Conservation (phyloP, 2,797 vertebrate species). For the Gymnocypris eckloni region DNA sequence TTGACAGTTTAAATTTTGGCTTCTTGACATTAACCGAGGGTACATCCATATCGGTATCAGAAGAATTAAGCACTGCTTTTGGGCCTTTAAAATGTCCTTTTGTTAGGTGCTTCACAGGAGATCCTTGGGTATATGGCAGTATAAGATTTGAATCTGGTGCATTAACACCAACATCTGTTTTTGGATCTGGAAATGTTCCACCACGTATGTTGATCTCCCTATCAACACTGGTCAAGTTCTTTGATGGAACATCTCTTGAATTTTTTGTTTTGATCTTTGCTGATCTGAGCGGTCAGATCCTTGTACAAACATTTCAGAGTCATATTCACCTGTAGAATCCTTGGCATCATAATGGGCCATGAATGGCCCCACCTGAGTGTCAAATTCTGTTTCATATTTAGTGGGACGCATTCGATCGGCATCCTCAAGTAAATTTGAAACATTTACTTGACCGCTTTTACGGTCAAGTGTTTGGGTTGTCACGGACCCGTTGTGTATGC, state of each 20-base stretch:
- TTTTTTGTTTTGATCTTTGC: constrained; percentile 33
- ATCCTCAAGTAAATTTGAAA: constrained; percentile 44
- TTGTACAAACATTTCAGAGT: not conserved
- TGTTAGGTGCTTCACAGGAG: constrained; percentile 17
- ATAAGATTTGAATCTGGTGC: constrained; percentile 39
- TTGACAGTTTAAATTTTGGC: constrained; percentile 67
- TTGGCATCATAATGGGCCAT: constrained; percentile 1
- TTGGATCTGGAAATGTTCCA: constrained; percentile 32
- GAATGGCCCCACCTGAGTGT: not conserved
- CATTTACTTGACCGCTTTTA: constrained; percentile 37
- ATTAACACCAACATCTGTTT: constrained; percentile 23
- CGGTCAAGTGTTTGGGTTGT: constrained; percentile 32
- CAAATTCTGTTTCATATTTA: constrained; percentile 1
- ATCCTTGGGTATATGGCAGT: constrained; percentile 5
- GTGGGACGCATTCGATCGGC: constrained; percentile 10
- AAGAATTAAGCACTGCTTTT: constrained; percentile 53
- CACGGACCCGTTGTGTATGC: constrained; percentile 7
- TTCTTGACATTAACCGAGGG: constrained; percentile 60
- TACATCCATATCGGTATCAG: constrained; percentile 61
- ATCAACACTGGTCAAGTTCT: not conserved
- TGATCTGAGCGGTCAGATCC: not conserved
- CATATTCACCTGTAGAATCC: constrained; percentile 9
- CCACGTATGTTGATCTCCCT: constrained; percentile 9
- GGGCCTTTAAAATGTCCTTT: constrained; percentile 51
- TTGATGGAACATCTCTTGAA: constrained; percentile 49